Conservation (phyloP, 2,797 vertebrate species). For the Falco berigora region DNA sequence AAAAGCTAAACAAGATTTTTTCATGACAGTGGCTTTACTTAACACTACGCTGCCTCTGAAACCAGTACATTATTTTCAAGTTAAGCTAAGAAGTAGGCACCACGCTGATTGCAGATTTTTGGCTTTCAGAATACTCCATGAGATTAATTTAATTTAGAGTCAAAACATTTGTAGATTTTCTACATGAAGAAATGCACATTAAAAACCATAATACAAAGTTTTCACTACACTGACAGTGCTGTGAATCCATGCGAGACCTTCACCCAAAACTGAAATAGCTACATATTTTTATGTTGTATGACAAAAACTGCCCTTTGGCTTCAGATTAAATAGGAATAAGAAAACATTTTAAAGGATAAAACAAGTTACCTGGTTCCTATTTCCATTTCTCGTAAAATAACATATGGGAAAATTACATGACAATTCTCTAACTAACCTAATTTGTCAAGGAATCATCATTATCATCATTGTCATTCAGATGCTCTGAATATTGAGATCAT, state of each 20-base stretch:
- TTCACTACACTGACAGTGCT: neutral
- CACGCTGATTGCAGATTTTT: neutral
- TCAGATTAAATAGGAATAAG: neutral
- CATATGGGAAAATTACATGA: neutral
- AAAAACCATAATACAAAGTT: neutral
- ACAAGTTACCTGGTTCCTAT: neutral
- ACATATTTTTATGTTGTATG: neutral
- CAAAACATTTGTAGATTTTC: conserved; percentile 12
- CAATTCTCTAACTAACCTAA: neutral
- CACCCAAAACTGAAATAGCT: neutral
- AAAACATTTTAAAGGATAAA: neutral
- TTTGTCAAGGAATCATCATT: neutral
- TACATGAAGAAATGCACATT: neutral
- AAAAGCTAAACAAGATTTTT: neutral
- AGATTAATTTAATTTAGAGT: conserved; percentile 7
- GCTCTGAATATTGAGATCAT: neutral
- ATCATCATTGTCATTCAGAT: neutral
- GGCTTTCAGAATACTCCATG: neutral
- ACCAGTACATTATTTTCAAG: neutral
- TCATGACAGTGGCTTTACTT: neutral
- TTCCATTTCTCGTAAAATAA: neutral
- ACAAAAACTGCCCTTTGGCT: conserved; percentile 17
- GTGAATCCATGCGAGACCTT: neutral
- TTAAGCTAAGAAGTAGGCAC: neutral
- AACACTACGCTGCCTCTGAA: neutral